Percentiles rank a stretch among this genome's conserved stretches.
Evolutionary conservation across 2,113 vertebrate genomes (phyloP).

Genomic region (Callipepla californica): DNA sequence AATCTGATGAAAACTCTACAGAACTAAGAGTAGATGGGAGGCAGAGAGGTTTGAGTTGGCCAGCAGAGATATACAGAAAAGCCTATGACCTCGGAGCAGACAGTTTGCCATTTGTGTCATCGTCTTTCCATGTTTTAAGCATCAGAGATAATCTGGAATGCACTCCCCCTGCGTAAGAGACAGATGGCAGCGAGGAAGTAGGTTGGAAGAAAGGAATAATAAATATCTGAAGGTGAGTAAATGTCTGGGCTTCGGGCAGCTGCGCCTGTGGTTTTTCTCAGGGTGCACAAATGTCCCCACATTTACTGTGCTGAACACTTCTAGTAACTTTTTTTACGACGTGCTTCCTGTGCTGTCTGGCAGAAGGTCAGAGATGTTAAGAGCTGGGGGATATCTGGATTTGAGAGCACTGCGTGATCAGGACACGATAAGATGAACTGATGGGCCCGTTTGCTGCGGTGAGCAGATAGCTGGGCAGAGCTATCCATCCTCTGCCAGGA

Average conservation of each 20-base stretch:
- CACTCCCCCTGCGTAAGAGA: neutral
- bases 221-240: constrained; percentile 64
- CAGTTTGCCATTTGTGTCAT: neutral
- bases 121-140: neutral
- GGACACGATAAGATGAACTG: constrained; percentile 5
- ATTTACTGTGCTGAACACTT: neutral
- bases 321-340: constrained; percentile 42
- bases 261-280: constrained; percentile 45
- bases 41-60: neutral
- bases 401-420: neutral
- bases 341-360: constrained; percentile 53
- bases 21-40: fast-evolving
- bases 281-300: constrained; percentile 33
- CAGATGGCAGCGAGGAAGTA: constrained; percentile 41
- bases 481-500: neutral
- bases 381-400: constrained; percentile 30
- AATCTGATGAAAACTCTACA: neutral
- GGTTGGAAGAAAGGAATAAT: constrained; percentile 58
- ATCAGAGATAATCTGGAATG: constrained; percentile 42
- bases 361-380: constrained; percentile 51
- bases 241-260: neutral
- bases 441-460: neutral
- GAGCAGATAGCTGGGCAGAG: neutral
- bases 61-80: neutral
- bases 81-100: neutral